Conservation (phyloP, 2,113 vertebrate genomes). For the Stigmatopora argus region DNA sequence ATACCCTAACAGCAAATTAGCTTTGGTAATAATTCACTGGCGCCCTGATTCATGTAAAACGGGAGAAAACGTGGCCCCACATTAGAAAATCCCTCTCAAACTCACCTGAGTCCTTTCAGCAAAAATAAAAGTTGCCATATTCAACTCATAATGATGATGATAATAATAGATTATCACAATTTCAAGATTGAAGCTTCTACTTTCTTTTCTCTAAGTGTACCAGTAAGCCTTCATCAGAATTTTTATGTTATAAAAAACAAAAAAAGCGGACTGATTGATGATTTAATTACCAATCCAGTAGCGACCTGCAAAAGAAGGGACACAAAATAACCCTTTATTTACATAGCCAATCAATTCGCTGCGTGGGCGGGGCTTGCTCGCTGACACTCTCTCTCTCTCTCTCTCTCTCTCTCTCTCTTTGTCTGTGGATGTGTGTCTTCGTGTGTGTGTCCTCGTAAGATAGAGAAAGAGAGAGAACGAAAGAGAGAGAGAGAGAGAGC, state of each 20-base stretch:
- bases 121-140: not conserved
- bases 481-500: not conserved
- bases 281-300: constrained; percentile 98
- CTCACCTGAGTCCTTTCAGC: constrained; percentile 6
- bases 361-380: constrained; percentile 81
- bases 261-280: constrained; percentile 88
- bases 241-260: constrained; percentile 41
- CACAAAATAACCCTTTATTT: constrained; percentile 76
- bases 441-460: not conserved
- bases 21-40: constrained; percentile 50
- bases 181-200: constrained; percentile 6
- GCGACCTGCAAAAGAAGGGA: constrained; percentile 74
- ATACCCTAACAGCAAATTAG: constrained; percentile 49
- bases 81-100: constrained; percentile 1
- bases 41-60: constrained; percentile 38
- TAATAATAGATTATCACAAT: not conserved
- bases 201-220: constrained; percentile 9
- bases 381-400: constrained; percentile 26
- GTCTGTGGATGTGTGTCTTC: not conserved
- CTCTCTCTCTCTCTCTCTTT: constrained; percentile 6
- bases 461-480: not conserved
- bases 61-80: constrained; percentile 8
- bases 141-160: not conserved
- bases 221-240: constrained; percentile 68
- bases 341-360: constrained; percentile 88